phyloP scores from a whole-genome alignment of 2,113 vertebrate species.

The Miniopterus natalensis region DNA sequence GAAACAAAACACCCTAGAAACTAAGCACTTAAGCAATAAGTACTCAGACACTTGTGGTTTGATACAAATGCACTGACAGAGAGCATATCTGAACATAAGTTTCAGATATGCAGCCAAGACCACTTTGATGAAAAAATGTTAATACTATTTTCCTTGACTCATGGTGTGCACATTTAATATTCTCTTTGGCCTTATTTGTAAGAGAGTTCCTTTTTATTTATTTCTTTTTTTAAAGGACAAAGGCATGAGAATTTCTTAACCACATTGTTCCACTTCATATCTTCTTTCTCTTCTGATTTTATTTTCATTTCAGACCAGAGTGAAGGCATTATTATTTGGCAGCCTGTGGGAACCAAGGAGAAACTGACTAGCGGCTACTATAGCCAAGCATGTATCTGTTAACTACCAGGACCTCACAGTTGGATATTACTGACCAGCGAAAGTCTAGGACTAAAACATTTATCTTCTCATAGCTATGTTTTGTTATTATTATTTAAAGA shows the following conservation, averaged over 20 bases:
- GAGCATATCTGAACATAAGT: neutral
- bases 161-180: neutral
- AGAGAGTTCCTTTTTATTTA: neutral
- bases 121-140: slow-evolving; percentile 18
- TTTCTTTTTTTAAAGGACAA: slow-evolving; percentile 27
- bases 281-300: slow-evolving; percentile 75
- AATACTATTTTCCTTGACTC: slow-evolving; percentile 52
- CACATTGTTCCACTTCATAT: slow-evolving; percentile 62
- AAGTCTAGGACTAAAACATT: neutral
- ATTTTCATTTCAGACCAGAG: slow-evolving; percentile 48
- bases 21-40: slow-evolving; percentile 26
- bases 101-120: neutral
- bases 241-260: slow-evolving; percentile 85
- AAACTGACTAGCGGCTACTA: neutral
- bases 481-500: slow-evolving; percentile 37
- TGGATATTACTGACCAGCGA: neutral
- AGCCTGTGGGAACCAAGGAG: neutral
- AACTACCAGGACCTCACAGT: neutral
- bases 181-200: slow-evolving; percentile 33
- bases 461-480: neutral
- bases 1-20: slow-evolving; percentile 30
- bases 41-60: slow-evolving; percentile 70
- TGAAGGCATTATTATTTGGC: neutral
- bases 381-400: neutral
- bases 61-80: slow-evolving; percentile 65